Evolutionary conservation across 2,797 vertebrate genomes (phyloP), one percentile per base, ranked within the genome.

Genomic region (Malacoraja senta): DNA sequence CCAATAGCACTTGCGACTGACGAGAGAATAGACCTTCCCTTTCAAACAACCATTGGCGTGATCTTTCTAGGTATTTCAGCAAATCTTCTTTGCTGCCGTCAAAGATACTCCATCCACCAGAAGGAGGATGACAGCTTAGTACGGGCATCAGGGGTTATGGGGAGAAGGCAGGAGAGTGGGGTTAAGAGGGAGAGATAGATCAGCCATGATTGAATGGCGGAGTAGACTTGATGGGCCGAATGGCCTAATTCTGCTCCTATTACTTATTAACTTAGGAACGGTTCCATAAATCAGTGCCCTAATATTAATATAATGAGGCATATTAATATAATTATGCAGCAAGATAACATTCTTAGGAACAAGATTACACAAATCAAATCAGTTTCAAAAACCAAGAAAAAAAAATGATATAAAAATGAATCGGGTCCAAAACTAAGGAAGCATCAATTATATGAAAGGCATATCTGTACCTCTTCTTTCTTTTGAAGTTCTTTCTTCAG

Each of bases 391-490:
- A n/a, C 21, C 44, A 53, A 53, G 44, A 44, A 74, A 35, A 76
- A 53, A 74, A 72, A 44, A 0, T 24, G 13, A 19, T 1, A n/a
- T 19, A 86, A 63, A 7, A n/a, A 32, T 63, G n/a, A 1, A 84
- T 12, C 58, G 9, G 63, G 15, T 65, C 29, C 68, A 32, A 65
- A 65, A 17, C 17, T 65, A 65, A 32, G 84, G 17, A 68, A 88
- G 17, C 1, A 8, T 68, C 35, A 35, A 9, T 88, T 68, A 8
- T 15, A 35, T 76, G 53, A 21, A n/a, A 44, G 72, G 26, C 72
- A 7, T 10, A 29, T 53, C 88, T 94, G 0, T 97, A 99, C 98
- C 98, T 98, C 97, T 96, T 94, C 96, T 93, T 83, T 94, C 94
- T 94, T 95, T 88, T 88, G 61, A 93, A 95, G 96, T 83, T 98